Base-by-base conservation (phyloP, 2,113 vertebrate species). In the Scomber japonicus region DNA sequence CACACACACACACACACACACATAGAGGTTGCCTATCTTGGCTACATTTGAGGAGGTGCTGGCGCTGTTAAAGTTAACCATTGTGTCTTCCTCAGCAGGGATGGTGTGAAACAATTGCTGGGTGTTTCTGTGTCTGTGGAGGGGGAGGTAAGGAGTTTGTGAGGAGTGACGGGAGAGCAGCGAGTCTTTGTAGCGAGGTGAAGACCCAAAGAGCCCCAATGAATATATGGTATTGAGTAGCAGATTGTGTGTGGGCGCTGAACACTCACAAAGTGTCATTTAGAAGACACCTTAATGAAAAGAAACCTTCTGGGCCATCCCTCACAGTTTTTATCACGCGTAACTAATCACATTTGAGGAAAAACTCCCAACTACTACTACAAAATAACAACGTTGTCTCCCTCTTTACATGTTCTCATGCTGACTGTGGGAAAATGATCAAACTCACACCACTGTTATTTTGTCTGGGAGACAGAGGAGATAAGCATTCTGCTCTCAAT, bases 41-140 rank as follows among this genome's bases (percentile, higher is more conserved):
- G 48, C 45, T 82, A 72, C 81, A 92, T 78, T 81, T 78, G 65
- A 81, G 82, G 83, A 82, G 75, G 77, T 78, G 79, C 85, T 63
- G 75, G 81, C 81, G 51, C 93, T 93, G 93, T 92, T 88, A 64
- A 82, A 79, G 73, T 89, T 82, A 83, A 90, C 86, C 79, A 94
- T 93, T 95, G 95, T 95, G 79, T 80, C 86, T 64, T 85, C 35
- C 75, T 86, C 80, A 48, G 60, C 68, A 50, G 84, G 68, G 63
- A 67, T n/a, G 61, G 79, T 13, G 49, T 44, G 69, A 46, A 61
- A 65, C 69, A 87, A 87, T 80, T 56, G 80, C 79, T 69, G 81
- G 59, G 49, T 71, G 65, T 59, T 68, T 14, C 19, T 70, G 63
- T 50, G 49, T 17, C 12, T 49, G 51, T 3, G 64, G 56, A 51